phyloP scores from a whole-genome alignment of 1,140 invertebrate genomes.

The Pseudomyrmex cubaensis region DNA sequence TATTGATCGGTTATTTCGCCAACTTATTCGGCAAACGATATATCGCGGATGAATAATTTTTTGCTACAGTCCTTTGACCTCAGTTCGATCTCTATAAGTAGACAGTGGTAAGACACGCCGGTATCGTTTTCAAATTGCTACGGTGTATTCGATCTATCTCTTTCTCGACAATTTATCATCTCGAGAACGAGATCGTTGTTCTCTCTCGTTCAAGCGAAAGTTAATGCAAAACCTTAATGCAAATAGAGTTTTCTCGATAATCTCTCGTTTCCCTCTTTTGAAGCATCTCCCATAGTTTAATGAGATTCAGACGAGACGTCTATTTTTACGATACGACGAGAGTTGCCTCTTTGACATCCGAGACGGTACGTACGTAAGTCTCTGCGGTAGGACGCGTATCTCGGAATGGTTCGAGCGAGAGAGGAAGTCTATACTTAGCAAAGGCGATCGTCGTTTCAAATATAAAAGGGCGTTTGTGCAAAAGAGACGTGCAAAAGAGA shows the following conservation, averaged over 20 bases:
- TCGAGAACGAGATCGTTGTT: no score
- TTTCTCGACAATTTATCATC: no score
- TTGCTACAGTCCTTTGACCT: no score
- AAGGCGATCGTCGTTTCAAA: constrained; percentile 74
- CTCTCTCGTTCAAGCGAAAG: no score
- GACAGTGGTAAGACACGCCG: no score
- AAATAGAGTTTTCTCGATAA: no score
- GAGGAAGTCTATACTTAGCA: constrained; percentile 79
- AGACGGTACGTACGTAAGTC: constrained; percentile 63
- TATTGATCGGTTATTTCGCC: neutral
- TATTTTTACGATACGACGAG: constrained; percentile 67
- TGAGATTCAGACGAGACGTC: constrained; percentile 62
- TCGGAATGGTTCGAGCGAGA: constrained; percentile 76
- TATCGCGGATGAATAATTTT: no score
- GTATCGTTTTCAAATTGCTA: no score
- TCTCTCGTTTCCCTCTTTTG: neutral
- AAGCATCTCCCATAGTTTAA: constrained; percentile 28
- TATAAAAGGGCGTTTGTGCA: constrained; percentile 66
- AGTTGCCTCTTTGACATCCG: constrained; percentile 70
- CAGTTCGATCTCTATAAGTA: no score
- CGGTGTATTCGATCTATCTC: no score
- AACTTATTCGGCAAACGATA: no score
- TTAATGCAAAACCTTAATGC: no score
- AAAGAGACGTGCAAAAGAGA: constrained; percentile 1
- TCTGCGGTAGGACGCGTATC: constrained; percentile 67